Evolutionary conservation across 2,888 invertebrate genomes (phyloP), one percentile per base, ranked within the genome.

Genomic region (Aphodius sticticus): DNA sequence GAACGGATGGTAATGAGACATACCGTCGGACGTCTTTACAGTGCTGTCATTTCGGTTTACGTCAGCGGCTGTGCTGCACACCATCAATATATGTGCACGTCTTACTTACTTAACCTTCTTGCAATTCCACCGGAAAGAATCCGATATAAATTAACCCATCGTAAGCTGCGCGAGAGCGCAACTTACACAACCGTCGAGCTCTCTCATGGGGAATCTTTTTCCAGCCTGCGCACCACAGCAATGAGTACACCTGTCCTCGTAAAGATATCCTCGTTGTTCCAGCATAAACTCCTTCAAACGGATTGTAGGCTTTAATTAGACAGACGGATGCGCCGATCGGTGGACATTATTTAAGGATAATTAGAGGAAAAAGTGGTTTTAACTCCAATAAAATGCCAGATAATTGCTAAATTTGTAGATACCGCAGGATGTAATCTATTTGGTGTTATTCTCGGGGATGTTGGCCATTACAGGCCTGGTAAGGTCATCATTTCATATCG

Each of bases 41-140:
- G 81, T 83, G 80, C 81, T 83, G 83, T 84, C 84, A 83, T 83
- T 84, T 83, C 83, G 82, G 83, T 83, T 84, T 83, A 84, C 82
- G 85, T 85, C 85, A 84, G 82, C 83, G 81, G 77, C 83, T 81
- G 84, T 83, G 81, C 82, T 81, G 80, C 79, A 81, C 83, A 80
- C 84, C 82, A 84, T 85, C 84, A 84, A 85, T 84, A 82, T 77
- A 81, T 77, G 82, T 79, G 75, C 81, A 84, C 82, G 82, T 84
- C 84, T 84, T 82, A 82, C 84, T 84, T 82, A 82, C 79, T 82
- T 80, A 81, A 75, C 77, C 76, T 77, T 38, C 77, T 78, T 78
- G 80, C 80, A 69, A 78, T 81, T 78, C 81, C 77, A 80, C 80
- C 77, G 78, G 75, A 35, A 53, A 36, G 77, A 76, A 72, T 78